Evolutionary conservation across 2,113 vertebrate genomes (phyloP).

Genomic region (Lates calcarifer): DNA sequence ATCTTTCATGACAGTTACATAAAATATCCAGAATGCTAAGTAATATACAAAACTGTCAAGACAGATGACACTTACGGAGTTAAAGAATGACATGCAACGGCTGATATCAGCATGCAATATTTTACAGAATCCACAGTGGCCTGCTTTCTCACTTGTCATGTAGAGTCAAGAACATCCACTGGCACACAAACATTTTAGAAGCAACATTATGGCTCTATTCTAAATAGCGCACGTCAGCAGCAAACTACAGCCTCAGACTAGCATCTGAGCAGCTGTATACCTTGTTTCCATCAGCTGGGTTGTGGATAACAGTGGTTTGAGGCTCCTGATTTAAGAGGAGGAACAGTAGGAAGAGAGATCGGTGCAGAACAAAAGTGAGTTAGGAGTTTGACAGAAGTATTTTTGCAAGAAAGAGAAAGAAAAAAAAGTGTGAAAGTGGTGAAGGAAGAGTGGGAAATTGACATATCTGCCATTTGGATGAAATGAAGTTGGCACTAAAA

Average conservation of each 20-base stretch:
- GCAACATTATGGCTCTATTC: constrained; percentile 41
- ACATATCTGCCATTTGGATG: background rate
- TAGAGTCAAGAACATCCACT: background rate
- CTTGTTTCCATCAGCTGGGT: constrained; percentile 98
- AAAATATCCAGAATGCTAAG: background rate
- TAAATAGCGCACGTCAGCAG: constrained; percentile 21
- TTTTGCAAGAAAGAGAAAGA: constrained; percentile 1
- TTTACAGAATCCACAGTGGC: background rate
- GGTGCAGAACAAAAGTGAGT: constrained; percentile 80
- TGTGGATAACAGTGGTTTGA: constrained; percentile 99
- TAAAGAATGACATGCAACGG: constrained; percentile 44
- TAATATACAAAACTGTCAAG: background rate
- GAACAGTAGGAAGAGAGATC: constrained; percentile 77
- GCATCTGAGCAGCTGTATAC: constrained; percentile 86
- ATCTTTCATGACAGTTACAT: background rate
- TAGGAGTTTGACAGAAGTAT: constrained; percentile 68
- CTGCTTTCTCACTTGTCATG: background rate
- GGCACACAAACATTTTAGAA: constrained; percentile 45
- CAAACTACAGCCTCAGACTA: constrained; percentile 27
- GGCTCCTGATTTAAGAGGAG: constrained; percentile 93
- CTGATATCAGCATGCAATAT: constrained; percentile 34
- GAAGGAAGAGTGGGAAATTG: background rate
- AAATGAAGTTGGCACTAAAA: background rate
- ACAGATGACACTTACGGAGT: background rate
- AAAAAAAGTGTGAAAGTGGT: background rate